phyloP scores from a whole-genome alignment of 2,797 vertebrate genomes.

The Nothura maculosa region DNA sequence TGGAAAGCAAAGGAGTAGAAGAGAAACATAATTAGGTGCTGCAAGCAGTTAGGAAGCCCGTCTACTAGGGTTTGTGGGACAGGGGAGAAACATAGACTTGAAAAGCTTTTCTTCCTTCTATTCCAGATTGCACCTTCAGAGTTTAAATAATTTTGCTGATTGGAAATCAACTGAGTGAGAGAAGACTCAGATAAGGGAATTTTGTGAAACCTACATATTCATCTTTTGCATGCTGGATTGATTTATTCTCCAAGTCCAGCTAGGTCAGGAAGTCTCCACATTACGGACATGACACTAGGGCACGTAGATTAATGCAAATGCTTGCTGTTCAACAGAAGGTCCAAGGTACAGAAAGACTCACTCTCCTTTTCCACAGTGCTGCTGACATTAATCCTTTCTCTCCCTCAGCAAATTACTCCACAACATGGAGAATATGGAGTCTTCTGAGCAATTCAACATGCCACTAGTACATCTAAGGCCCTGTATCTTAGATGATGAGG shows the following conservation, averaged over 20 bases:
- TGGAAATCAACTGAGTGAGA: not conserved
- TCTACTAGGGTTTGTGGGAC: not conserved
- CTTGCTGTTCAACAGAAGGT: not conserved
- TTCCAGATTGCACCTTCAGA: conserved; percentile 38
- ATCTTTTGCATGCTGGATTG: not conserved
- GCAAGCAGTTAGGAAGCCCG: not conserved
- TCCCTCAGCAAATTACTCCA: not conserved
- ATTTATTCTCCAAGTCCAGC: not conserved
- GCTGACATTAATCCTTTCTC: not conserved
- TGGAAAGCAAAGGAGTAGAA: not conserved
- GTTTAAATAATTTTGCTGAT: conserved; percentile 16
- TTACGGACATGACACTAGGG: not conserved
- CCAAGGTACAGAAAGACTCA: not conserved
- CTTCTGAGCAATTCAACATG: not conserved
- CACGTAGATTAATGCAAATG: not conserved
- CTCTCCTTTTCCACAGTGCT: not conserved
- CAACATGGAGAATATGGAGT: not conserved
- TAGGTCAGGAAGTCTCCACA: not conserved
- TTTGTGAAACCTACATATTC: not conserved
- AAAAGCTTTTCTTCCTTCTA: not conserved
- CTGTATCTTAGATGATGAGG: not conserved
- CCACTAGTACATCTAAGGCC: fast-evolving
- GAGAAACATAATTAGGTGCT: not conserved
- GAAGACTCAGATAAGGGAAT: not conserved
- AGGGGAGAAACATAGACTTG: not conserved